Evolutionary conservation across 2,797 vertebrate genomes (phyloP).

Genomic region (Margarornis squamiger): DNA sequence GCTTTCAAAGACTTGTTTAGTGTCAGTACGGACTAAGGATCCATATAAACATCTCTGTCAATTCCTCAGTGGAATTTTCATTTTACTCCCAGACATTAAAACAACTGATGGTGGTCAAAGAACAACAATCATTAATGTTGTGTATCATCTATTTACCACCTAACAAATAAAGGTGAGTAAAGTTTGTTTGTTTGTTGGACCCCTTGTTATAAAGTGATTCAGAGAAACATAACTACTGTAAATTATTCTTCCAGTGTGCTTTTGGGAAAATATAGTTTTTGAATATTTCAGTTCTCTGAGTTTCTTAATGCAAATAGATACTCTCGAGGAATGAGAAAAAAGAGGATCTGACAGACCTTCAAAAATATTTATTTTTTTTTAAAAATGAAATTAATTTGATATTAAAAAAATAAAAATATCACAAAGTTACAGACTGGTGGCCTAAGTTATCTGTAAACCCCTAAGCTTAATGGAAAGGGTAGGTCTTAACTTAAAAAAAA

Average conservation of each 20-base stretch:
- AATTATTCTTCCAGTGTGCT: background rate
- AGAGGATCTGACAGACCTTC: background rate
- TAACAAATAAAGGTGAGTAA: background rate
- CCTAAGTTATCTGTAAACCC: background rate
- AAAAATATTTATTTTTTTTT: background rate
- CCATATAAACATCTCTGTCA: background rate
- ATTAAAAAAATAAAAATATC: background rate
- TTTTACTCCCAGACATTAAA: background rate
- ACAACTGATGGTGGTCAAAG: background rate
- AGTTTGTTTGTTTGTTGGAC: accelerated
- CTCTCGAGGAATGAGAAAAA: background rate
- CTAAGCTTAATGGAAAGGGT: constrained; percentile 23
- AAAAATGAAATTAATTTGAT: background rate
- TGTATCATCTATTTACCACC: accelerated
- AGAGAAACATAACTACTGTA: background rate
- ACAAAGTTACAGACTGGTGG: background rate
- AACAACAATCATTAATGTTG: background rate
- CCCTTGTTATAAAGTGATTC: background rate
- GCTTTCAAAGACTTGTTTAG: background rate
- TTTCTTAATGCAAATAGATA: background rate
- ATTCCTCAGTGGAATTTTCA: background rate
- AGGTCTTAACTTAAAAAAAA: background rate
- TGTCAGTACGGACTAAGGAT: background rate
- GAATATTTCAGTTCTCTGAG: background rate
- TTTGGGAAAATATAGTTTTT: background rate